These are phyloP conservation scores for Silvanus unidentatus DNA, from an alignment of 2,888 invertebrate species.

Conservation along the genomic window DNA sequence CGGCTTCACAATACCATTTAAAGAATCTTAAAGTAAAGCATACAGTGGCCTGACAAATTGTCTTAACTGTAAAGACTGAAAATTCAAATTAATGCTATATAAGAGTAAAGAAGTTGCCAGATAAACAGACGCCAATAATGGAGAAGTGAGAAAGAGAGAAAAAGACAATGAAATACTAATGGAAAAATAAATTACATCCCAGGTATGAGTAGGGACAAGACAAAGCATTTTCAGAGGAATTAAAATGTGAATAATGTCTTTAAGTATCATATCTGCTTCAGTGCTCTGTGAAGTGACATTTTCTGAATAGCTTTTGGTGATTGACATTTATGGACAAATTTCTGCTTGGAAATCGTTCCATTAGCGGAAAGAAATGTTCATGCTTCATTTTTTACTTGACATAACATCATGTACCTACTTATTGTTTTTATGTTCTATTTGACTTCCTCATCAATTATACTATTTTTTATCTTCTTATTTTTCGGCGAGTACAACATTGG, in stretches of 20 bases:
- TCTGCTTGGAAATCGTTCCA: conserved; percentile 19
- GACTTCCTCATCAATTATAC: too few relatives aligned
- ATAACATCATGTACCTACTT: too few relatives aligned
- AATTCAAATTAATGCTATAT: conserved; percentile 24
- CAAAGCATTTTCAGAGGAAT: conserved; percentile 18
- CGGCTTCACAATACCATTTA: conserved; percentile 20
- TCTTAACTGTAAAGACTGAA: conserved; percentile 24
- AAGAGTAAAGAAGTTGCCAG: conserved; percentile 15
- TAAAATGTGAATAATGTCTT: conserved; percentile 18
- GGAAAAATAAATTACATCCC: conserved; percentile 28
- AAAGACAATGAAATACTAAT: conserved; percentile 26
- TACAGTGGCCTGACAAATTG: conserved; percentile 23
- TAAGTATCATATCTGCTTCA: conserved; percentile 2
- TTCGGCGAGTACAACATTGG: too few relatives aligned
- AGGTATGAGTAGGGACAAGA: conserved; percentile 14
- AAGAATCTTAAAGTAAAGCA: conserved; percentile 17
- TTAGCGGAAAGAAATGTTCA: conserved; percentile 10
- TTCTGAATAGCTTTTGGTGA: conserved; percentile 12
- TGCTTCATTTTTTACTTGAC: too few relatives aligned
- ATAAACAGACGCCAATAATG: conserved; percentile 17
- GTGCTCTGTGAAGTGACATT: conserved; percentile 2
- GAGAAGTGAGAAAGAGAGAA: neutral
- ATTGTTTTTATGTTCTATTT: too few relatives aligned
- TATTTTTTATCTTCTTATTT: too few relatives aligned
- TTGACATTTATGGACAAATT: conserved; percentile 25